Base-by-base conservation (phyloP, 2,888 invertebrate genomes). In the Ommatoiulus sabulosus region DNA sequence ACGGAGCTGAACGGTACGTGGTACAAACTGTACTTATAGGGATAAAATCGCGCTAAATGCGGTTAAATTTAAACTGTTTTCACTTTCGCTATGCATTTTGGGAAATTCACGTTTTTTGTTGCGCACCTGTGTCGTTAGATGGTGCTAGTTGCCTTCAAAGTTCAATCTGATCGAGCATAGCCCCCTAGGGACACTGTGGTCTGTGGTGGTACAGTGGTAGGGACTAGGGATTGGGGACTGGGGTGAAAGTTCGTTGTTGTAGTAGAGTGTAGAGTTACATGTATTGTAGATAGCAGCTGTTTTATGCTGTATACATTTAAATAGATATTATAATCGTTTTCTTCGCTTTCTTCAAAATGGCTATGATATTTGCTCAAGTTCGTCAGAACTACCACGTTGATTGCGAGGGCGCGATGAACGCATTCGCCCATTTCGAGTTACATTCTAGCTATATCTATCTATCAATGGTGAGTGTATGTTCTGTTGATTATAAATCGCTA, bases 391-490 rank as follows among this genome's bases (percentile, higher is more conserved):
- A 89, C 89, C 90, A 91, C 88, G 90, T 88, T 44, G 91, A 91
- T 57, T 91, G 91, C 84, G 91, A 91, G 89, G 91, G 90, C 72
- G 90, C 88, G 0, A 89, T 91, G 72, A 91, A 91, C 89, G 91
- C 91, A 89, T 91, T 92, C 90, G 91, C 92, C 90, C 92, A 92
- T 90, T 90, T 92, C 91, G 92, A 93, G 90, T 90, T 93, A 86
- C 92, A 92, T 89, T 92, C 92, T 87, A 91, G 91, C 89, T 93
- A 93, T 89, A 91, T 92, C 88, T 93, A 93, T 90, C 88, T 92
- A 88, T 91, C 92, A 85, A 93, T 93, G 94, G 91, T 92, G 92
- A 93, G 92, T 85, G n/a, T n/a, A n/a, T n/a, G n/a, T n/a, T n/a
- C n/a, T n/a, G n/a, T n/a, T n/a, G n/a, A n/a, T n/a, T n/a, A n/a